Percentiles rank a stretch among this genome's conserved stretches.
Evolutionary conservation across 2,113 vertebrate genomes (phyloP).

Genomic region (Propithecus coquereli): DNA sequence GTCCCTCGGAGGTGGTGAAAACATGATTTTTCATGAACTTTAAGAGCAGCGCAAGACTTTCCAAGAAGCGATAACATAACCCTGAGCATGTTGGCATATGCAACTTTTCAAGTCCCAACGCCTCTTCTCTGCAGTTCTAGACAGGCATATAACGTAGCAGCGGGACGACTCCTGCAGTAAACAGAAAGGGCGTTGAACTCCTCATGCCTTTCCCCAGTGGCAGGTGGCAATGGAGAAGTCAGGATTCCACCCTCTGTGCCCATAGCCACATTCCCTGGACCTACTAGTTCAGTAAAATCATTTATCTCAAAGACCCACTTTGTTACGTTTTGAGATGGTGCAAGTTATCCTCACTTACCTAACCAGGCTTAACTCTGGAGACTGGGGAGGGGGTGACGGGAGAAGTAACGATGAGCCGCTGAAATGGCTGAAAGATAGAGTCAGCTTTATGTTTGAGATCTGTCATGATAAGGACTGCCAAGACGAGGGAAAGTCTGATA

Average conservation of each 20-base stretch:
- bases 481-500: background rate
- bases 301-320: background rate
- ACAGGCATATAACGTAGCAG: background rate
- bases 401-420: background rate
- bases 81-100: background rate
- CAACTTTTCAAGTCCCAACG: constrained; percentile 41
- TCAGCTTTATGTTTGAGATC: background rate
- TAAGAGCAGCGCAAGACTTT: constrained; percentile 42
- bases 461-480: background rate
- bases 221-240: background rate
- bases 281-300: background rate
- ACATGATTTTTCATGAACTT: constrained; percentile 45
- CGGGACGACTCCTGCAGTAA: background rate
- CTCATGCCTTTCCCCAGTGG: background rate
- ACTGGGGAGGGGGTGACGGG: no score
- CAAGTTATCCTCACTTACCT: background rate
- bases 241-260: background rate
- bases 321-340: background rate
- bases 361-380: background rate
- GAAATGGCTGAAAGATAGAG: background rate
- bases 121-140: background rate
- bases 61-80: constrained; percentile 46
- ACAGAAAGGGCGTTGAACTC: background rate
- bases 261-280: background rate
- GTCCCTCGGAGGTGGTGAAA: constrained; percentile 28